Conservation (phyloP, 1,140 invertebrate genomes). For the Acromyrmex echinatior region DNA sequence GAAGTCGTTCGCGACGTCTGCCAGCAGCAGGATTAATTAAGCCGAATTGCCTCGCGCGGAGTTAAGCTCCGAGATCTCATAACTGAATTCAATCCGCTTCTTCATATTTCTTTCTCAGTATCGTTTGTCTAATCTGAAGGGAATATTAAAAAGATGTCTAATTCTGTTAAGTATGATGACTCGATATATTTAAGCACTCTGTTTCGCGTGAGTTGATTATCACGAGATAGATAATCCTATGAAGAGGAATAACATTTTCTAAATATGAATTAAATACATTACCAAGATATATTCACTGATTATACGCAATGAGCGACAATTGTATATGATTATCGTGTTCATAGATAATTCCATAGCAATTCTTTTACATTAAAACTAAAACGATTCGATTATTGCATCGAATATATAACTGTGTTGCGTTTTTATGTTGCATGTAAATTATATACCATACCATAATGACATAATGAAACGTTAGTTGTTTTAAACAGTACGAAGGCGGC, state of each 20-base stretch:
- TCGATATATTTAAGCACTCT: constrained; percentile 18
- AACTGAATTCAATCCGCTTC: constrained; percentile 66
- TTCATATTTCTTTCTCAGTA: constrained; percentile 61
- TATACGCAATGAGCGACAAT: not conserved
- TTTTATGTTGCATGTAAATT: not conserved
- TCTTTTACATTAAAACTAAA: not conserved
- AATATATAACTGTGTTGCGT: constrained; percentile 4
- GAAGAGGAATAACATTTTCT: constrained; percentile 4
- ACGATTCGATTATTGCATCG: not conserved
- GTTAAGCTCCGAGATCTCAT: constrained; percentile 64
- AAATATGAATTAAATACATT: not conserved
- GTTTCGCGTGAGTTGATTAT: constrained; percentile 41
- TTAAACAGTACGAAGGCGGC: constrained; percentile 1
- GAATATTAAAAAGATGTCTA: constrained; percentile 58
- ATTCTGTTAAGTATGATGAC: constrained; percentile 49
- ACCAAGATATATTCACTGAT: too few species aligned
- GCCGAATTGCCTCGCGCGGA: constrained; percentile 75
- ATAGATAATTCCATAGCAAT: not conserved
- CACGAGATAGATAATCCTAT: not conserved
- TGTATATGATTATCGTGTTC: not conserved
- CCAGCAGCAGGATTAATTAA: constrained; percentile 80
- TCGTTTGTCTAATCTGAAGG: constrained; percentile 59
- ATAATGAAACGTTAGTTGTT: not conserved
- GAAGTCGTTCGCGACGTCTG: constrained; percentile 63
- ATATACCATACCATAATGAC: not conserved